A percentile compares a stretch with the other conserved stretches of the same genome.
These are phyloP conservation scores for Tonatia bakeri DNA, from an alignment of 2,113 vertebrate genomes.

Conservation along the genomic window DNA sequence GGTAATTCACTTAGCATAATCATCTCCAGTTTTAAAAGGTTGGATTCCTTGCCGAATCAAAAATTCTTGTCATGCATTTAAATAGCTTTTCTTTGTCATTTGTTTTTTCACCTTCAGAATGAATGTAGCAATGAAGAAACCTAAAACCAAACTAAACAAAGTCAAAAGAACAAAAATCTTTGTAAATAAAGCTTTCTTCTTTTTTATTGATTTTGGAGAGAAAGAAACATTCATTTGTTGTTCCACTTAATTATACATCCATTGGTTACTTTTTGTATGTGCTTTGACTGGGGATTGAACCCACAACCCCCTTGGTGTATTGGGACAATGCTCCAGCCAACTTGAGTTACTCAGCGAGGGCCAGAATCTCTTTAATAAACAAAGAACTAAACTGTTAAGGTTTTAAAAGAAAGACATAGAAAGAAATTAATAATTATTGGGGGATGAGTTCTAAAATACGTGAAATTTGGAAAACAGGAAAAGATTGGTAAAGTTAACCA, in stretches of 20 bases:
- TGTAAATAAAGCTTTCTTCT: too few species aligned
- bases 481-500: neutral
- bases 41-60: neutral
- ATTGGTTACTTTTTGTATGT: too few species aligned
- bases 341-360: too few species aligned
- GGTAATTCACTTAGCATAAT: neutral
- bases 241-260: too few species aligned
- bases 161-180: neutral
- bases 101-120: neutral
- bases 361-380: neutral
- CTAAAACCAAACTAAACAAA: neutral
- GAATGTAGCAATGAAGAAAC: neutral
- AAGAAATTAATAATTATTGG: neutral
- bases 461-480: neutral
- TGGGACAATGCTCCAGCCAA: too few species aligned
- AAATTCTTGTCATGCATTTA: neutral
- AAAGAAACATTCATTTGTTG: too few species aligned
- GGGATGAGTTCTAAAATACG: neutral
- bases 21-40: neutral
- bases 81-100: neutral
- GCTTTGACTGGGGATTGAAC: too few species aligned
- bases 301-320: too few species aligned
- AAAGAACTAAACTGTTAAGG: neutral
- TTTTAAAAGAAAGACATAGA: neutral
- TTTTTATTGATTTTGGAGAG: too few species aligned